Evolutionary conservation across 2,113 vertebrate species (phyloP), one percentile per base, ranked within the genome.

Genomic region (Cyprinodon variegatus): DNA sequence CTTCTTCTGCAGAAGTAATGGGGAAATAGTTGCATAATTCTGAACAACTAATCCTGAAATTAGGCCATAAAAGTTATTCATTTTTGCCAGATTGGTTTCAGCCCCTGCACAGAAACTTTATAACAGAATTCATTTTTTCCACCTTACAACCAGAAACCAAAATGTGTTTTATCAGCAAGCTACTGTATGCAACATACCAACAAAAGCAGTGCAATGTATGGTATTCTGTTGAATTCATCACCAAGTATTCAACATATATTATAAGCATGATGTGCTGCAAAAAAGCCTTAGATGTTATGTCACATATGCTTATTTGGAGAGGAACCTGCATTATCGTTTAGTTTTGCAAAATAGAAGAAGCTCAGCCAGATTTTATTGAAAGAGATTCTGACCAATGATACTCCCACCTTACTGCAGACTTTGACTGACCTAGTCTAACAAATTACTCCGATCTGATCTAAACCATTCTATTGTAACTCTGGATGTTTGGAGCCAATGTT

Each of bases 1-100:
- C n/a, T n/a, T n/a, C n/a, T n/a, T n/a, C n/a, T n/a, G 12, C 6
- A 41, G 57, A 68, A 74, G 61, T n/a, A 72, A 20, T 65, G 38
- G 3, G 3, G 59, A 73, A 68, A 57, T 7, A 68, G 22, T 39
- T 29, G 13, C 8, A 73, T 46, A 3, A 13, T 15, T 0, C 70
- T 73, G 75, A 57, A 41, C 48, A 68, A 60, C 76, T 45, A 11
- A 48, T n/a, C 29, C 15, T 74, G 81, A 37, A 20, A 43, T 11
- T 2, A 38, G 68, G 62, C 53, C 62, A 74, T 68, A 68, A 38
- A 76, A 86, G 80, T 29, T 29, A 29, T 29, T 29, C 29, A 29
- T 29, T 29, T 65, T 74, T 41, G 13, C 70, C 22, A 29, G 63
- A 74, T 48, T 74, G 77, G 29, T 71, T 70, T 77, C 39, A 62